Base-by-base conservation (phyloP, 2,113 vertebrate species). In the Athene noctua region DNA sequence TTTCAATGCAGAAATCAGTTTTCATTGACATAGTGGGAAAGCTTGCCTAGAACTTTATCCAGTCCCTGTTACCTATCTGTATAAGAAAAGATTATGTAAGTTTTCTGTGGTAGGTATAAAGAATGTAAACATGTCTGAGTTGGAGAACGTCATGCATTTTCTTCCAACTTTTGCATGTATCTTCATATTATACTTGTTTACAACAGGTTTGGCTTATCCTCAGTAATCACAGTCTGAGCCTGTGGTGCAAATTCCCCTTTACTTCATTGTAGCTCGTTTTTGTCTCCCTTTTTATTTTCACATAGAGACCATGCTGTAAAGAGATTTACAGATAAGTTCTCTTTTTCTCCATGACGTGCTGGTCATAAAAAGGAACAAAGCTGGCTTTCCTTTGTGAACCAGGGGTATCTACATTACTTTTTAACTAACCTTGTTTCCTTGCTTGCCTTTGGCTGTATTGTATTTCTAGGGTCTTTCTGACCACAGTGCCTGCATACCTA, bases 91-190 rank as follows among this genome's bases (percentile, higher is more conserved):
- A 94, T 82, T 97, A 87, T 46, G 71, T 71, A 86, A 91, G 83
- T 91, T 96, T 98, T 94, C 90, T 86, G 62, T 47, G 87, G 63
- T 78, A 95, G 85, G 61, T 94, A 73, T 49, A 58, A 96, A 67
- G 72, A 97, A 96, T 96, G 88, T 91, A 94, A 97, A 96, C 86
- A 87, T 30, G 88, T 92, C 86, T 96, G 95, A 75, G 59, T 75
- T 88, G 59, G 88, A 96, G 83, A 93, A 92, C 70, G 44, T 90
- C 18, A 51, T 68, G 79, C 65, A 77, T 88, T 93, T 85, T 85
- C 78, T 78, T 89, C 84, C 54, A 65, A 57, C 81, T 95, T 92
- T 13, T 79, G 44, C 67, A 57, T 66, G 84, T 57, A 85, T 30
- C 88, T 95, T 96, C 82, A 52, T 36, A 92, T 25, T 80, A 38